Conservation (phyloP, 2,888 invertebrate species). For the Agrilus cyanescens region DNA sequence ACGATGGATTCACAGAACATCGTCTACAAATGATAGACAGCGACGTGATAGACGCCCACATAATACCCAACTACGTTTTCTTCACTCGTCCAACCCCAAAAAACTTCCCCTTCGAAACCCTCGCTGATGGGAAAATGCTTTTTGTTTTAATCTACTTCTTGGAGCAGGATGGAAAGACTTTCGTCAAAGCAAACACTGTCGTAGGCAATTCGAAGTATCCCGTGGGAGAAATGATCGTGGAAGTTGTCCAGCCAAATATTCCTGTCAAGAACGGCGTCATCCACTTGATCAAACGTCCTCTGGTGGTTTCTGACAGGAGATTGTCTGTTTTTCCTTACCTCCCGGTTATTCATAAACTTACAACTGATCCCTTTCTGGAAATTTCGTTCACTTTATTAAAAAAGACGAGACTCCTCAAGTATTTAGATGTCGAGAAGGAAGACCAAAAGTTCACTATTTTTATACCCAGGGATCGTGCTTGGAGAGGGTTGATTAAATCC, state of each 20-base stretch:
- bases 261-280: constrained; percentile 86
- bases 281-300: constrained; percentile 77
- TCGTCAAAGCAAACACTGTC: constrained; percentile 70
- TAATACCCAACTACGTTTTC: constrained; percentile 71
- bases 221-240: constrained; percentile 68
- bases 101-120: constrained; percentile 59
- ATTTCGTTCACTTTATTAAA: constrained; percentile 63
- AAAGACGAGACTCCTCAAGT: constrained; percentile 52
- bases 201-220: constrained; percentile 62
- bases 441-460: constrained; percentile 77
- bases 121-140: constrained; percentile 68
- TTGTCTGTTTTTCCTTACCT: constrained; percentile 77
- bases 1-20: constrained; percentile 64
- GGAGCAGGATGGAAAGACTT: constrained; percentile 52
- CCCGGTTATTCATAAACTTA: constrained; percentile 68
- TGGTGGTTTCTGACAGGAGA: constrained; percentile 75
- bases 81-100: constrained; percentile 71
- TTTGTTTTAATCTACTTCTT: constrained; percentile 68
- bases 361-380: constrained; percentile 72
- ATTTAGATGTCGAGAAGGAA: constrained; percentile 38
- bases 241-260: constrained; percentile 76
- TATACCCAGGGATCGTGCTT: constrained; percentile 77
- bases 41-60: constrained; percentile 75
- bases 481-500: constrained; percentile 44
- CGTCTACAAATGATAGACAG: constrained; percentile 54